Conservation (phyloP, 2,113 vertebrate genomes). For the Conger conger region DNA sequence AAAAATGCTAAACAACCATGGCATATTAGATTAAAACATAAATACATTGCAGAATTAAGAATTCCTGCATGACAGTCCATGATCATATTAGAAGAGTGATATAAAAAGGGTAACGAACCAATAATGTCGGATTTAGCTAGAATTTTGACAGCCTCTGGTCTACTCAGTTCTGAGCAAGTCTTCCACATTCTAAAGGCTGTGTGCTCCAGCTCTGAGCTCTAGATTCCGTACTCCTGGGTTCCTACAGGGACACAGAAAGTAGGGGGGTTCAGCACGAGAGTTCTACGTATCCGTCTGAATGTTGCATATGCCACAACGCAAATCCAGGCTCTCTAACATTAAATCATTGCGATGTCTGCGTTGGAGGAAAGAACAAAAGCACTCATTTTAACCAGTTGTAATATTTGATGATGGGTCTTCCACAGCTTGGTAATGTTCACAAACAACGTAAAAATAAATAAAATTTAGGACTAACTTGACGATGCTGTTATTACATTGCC, state of each 20-base stretch:
- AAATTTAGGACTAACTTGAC: too few relatives aligned
- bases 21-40: too few relatives aligned
- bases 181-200: slow-evolving; percentile 41
- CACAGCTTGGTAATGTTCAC: too few relatives aligned
- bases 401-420: too few relatives aligned
- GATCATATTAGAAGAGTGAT: slow-evolving; percentile 23
- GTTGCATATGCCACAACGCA: neutral
- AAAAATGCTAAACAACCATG: neutral
- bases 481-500: too few relatives aligned
- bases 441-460: too few relatives aligned
- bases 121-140: slow-evolving; percentile 46
- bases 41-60: neutral
- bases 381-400: neutral
- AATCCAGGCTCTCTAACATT: neutral
- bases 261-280: slow-evolving; percentile 16
- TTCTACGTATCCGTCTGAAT: neutral
- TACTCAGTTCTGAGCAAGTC: slow-evolving; percentile 44
- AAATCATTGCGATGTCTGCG: neutral
- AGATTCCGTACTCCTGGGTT: slow-evolving; percentile 29
- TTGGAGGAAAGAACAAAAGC: neutral
- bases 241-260: slow-evolving; percentile 43
- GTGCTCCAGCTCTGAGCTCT: slow-evolving; percentile 26
- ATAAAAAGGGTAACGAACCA: slow-evolving; percentile 38
- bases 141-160: slow-evolving; percentile 42
- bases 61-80: neutral